Percentiles rank a stretch among this genome's conserved stretches.
Evolutionary conservation across 1,140 invertebrate genomes (phyloP).

Genomic region (Megalopta genalis): DNA sequence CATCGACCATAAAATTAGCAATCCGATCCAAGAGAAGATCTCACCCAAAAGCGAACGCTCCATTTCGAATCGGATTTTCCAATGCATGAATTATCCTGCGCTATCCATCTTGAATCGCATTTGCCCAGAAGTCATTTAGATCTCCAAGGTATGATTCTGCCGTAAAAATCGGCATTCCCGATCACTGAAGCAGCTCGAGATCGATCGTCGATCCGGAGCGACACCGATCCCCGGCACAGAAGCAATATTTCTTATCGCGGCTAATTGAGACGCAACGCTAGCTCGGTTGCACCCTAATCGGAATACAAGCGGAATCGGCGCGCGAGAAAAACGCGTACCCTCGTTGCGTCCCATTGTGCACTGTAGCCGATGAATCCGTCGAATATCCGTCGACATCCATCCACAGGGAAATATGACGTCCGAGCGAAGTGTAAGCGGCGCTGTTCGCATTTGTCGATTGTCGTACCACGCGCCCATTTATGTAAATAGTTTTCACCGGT

Average conservation of each 20-base stretch:
- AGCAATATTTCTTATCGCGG: background rate
- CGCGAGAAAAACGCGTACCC: background rate
- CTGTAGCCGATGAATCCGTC: background rate
- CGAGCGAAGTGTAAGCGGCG: background rate
- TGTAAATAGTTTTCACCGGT: constrained; percentile 7
- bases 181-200: background rate
- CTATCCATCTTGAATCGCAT: too few relatives aligned
- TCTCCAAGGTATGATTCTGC: too few relatives aligned
- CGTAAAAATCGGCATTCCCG: background rate
- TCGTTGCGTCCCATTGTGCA: background rate
- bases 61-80: too few relatives aligned
- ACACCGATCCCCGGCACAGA: background rate
- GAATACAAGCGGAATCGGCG: background rate
- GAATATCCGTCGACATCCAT: background rate
- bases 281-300: background rate
- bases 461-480: background rate
- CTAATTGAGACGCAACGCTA: background rate
- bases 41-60: too few relatives aligned
- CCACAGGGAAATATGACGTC: background rate
- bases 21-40: too few relatives aligned
- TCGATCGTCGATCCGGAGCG: background rate
- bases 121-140: background rate
- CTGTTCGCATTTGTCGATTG: constrained; percentile 5
- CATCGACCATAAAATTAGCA: too few relatives aligned
- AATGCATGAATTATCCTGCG: too few relatives aligned